Percentiles rank a stretch among this genome's conserved stretches.
Evolutionary conservation across 1,140 invertebrate species (phyloP).

Genomic region (Drosophila sulfurigaster): DNA sequence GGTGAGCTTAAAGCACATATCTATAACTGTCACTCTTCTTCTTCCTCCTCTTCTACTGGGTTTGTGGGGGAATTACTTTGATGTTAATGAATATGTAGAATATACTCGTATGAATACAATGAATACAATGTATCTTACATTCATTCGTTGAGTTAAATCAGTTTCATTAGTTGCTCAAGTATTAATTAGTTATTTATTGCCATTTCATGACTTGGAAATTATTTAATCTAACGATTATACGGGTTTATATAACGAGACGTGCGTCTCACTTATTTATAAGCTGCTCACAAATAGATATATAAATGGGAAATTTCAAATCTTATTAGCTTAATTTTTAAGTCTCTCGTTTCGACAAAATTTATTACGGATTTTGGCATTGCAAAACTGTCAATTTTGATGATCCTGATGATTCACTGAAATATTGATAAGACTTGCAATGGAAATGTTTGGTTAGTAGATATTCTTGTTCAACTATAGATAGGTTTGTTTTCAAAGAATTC

Average conservation of each 20-base stretch:
- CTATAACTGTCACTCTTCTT: not conserved
- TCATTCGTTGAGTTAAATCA: constrained; percentile 4
- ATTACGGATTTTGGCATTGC: no score
- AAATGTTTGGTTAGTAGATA: no score
- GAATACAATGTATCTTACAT: not conserved
- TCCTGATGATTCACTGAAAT: no score
- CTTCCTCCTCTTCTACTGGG: not conserved
- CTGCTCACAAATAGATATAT: not conserved
- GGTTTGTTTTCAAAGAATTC: no score
- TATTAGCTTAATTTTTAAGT: no score
- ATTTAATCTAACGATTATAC: not conserved
- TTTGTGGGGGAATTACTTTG: constrained; percentile 11
- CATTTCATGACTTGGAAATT: constrained; percentile 7
- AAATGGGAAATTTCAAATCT: not conserved
- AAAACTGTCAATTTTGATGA: no score
- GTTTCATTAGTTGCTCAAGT: constrained; percentile 17
- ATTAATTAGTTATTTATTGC: constrained; percentile 27
- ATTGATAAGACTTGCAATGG: no score
- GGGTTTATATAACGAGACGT: not conserved
- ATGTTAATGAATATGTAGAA: constrained; percentile 12
- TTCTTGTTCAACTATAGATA: no score
- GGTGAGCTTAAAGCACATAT: constrained; percentile 24
- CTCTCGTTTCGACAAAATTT: no score
- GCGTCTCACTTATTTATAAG: not conserved
- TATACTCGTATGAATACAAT: not conserved